Evolutionary conservation across 2,888 invertebrate genomes (phyloP).

Genomic region (Scelioninae gen. 2): DNA sequence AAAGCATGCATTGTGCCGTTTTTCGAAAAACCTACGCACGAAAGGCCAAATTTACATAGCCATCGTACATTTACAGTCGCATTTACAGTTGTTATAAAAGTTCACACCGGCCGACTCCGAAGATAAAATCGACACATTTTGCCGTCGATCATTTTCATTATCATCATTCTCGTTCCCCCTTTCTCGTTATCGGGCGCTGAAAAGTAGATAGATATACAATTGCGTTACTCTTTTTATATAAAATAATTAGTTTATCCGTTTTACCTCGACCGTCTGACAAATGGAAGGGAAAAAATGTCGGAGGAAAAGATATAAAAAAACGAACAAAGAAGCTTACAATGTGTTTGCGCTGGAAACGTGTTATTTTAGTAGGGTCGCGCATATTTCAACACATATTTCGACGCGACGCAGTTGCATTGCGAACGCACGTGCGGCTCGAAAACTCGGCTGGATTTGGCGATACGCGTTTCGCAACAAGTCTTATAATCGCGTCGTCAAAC

Average conservation of each 20-base stretch:
- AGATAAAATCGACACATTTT: too few species aligned
- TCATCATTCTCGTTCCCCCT: too few species aligned
- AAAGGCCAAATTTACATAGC: conserved; percentile 9
- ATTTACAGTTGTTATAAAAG: conserved; percentile 5
- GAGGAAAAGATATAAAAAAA: conserved; percentile 5
- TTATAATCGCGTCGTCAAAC: conserved; percentile 40
- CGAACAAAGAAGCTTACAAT: conserved; percentile 47
- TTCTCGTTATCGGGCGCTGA: too few species aligned
- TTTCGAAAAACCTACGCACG: conserved; percentile 40
- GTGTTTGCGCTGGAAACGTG: conserved; percentile 47
- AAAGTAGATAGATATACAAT: too few species aligned
- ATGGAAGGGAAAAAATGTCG: conserved; percentile 5
- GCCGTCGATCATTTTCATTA: too few species aligned
- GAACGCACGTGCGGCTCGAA: conserved; percentile 46
- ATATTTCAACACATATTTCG: conserved; percentile 49
- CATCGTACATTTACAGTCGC: too few species aligned
- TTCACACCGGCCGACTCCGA: too few species aligned
- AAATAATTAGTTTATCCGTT: conserved; percentile 12
- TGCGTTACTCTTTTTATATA: conserved; percentile 12
- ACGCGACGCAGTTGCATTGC: conserved; percentile 45
- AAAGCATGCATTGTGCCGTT: conserved; percentile 46
- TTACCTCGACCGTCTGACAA: neutral
- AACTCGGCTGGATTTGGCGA: conserved; percentile 48
- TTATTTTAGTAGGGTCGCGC: conserved; percentile 50
- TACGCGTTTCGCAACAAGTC: conserved; percentile 45